Evolutionary conservation across 1,140 invertebrate genomes (phyloP).

Genomic region (Bombus huntii): DNA sequence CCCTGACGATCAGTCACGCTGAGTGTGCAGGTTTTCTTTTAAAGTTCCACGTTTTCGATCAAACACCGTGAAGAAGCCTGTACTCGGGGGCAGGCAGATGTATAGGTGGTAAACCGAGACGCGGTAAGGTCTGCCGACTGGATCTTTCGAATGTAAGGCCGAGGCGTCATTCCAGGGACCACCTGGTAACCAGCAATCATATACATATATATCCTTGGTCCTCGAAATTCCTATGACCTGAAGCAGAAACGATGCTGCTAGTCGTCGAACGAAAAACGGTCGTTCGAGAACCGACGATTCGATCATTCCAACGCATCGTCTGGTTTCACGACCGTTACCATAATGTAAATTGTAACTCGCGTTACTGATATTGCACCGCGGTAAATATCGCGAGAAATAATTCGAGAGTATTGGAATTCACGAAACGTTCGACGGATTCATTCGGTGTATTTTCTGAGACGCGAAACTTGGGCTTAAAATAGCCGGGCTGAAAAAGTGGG

Average conservation of each 20-base stretch:
- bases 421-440: neutral
- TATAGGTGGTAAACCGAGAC: conserved; percentile 61
- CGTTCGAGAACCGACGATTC: no score
- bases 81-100: conserved; percentile 31
- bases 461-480: neutral
- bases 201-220: conserved; percentile 29
- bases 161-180: conserved; percentile 53
- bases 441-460: neutral
- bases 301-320: no score
- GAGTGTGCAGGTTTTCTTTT: conserved; percentile 32
- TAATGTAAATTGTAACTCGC: neutral
- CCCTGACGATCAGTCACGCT: neutral
- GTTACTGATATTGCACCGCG: neutral
- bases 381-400: neutral
- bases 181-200: conserved; percentile 57
- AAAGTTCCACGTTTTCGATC: conserved; percentile 44
- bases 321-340: neutral
- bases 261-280: neutral
- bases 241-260: conserved; percentile 22
- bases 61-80: conserved; percentile 27
- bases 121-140: conserved; percentile 28
- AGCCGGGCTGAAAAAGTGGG: neutral
- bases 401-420: neutral
- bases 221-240: conserved; percentile 49
- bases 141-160: conserved; percentile 44